Base-by-base conservation (phyloP, 2,888 invertebrate species). In the Stictocephala bisonia region DNA sequence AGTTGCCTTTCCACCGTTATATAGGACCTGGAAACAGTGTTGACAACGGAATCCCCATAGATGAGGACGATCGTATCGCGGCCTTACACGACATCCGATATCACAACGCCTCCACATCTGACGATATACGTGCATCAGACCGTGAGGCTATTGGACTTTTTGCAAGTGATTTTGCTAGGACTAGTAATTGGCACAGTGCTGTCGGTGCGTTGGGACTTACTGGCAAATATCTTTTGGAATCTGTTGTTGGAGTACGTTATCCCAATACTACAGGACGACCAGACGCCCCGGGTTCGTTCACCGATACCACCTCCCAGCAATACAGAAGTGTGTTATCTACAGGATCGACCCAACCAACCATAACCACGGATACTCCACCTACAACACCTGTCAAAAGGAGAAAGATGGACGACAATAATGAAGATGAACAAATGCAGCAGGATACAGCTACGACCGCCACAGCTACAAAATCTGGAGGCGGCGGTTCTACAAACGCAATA, bases 61-160 rank as follows among this genome's bases (percentile, higher is more conserved):
- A 73, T 27, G 24, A 40, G 9, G 73, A 68, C 26, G 67, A 73
- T 24, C 9, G 18, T 18, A 73, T 73, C 13, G 73, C 73, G 20
- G 11, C 13, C 27, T 9, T 35, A 31, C 69, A 69, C 26, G 53
- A 69, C 35, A 11, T 24, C 26, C 3, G 13, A 0, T 53, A 69
- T 48, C 9, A 53, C n/a, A 3, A 29, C 24, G 56, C 56, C 22
- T 2, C 9, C 6, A 35, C 0, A 3, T 6, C 31, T 31, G 40
- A 3, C 11, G 69, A 69, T 69, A 69, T 69, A 35, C 27, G 69
- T 29, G 53, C 18, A 18, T 51, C 53, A 20, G 69, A 69, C 35
- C 4, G 6, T 24, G 15, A 18, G 15, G 69, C 53, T 9, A 40
- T 69, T 6, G 20, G 18, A 13, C 1, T 18, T 2, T 69, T 69